Evolutionary conservation across 2,888 invertebrate species (phyloP), one percentile per base, ranked within the genome.

Genomic region (Sarcophaga carnaria): DNA sequence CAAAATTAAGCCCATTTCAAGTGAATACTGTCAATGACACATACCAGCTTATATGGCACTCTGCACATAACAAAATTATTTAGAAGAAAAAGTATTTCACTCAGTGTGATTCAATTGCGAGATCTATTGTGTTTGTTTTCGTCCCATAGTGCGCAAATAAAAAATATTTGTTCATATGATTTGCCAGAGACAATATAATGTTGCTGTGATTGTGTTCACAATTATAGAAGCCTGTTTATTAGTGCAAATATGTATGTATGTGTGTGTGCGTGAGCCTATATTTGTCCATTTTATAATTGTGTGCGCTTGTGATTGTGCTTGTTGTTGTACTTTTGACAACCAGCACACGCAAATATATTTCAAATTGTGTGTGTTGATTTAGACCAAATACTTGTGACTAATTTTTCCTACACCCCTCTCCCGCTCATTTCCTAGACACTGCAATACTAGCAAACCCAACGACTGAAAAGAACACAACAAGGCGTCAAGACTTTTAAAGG

Each of bases 311-410:
- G 66, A 4, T 27, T 14, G 17, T 66, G 5, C 37, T 62, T 63
- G 67, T 71, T 76, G 72, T 27, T 20, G 27, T 72, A 63, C 69
- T 77, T 64, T 69, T 74, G 72, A 80, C 76, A 82, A 69, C 63
- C 54, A 71, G 54, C 75, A 71, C 70, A 78, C 64, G 69, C 74
- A 87, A 86, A 81, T 86, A 77, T 80, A 78, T 78, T 78, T 78
- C 25, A 70, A 83, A 81, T 83, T 78, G 66, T 78, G 66, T 78
- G n/a, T 83, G 78, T 79, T 87, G 49, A 83, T 81, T 75, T 83
- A 81, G 86, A 80, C 62, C 78, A 83, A 86, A 67, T 78, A 80
- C 72, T 83, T 80, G 22, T 64, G 74, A 67, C 83, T 83, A 77
- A 63, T 80, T 69, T 76, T 59, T 59, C 74, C 14, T 25, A 78